Conservation (phyloP, 2,797 vertebrate genomes). For the Notoglanidium macrostoma region DNA sequence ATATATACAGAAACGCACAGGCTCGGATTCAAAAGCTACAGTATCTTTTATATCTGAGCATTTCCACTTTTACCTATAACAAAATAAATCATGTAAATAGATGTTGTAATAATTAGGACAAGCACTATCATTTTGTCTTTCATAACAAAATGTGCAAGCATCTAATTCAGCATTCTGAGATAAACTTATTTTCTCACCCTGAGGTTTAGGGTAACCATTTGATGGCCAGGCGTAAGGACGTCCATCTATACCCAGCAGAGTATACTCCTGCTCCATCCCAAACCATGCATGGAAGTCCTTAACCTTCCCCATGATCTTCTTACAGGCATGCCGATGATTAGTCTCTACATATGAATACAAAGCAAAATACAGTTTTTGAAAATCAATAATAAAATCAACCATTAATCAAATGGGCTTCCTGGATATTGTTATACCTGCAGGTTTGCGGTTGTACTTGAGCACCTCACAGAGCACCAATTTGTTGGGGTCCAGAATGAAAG, state of each 20-base stretch:
- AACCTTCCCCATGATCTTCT: conserved; percentile 78
- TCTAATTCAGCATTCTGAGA: neutral
- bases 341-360: conserved; percentile 70
- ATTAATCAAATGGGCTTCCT: neutral
- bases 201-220: conserved; percentile 81
- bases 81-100: neutral
- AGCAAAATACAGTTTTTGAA: neutral
- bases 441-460: conserved; percentile 78
- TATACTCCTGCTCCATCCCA: conserved; percentile 90
- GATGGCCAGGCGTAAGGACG: conserved; percentile 83
- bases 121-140: neutral
- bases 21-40: neutral
- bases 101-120: neutral
- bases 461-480: conserved; percentile 91
- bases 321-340: conserved; percentile 79
- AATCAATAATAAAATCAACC: neutral
- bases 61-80: neutral
- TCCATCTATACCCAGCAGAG: conserved; percentile 76
- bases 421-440: conserved; percentile 72
- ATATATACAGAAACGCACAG: neutral
- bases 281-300: conserved; percentile 80
- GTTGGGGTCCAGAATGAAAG: conserved; percentile 85
- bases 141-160: neutral
- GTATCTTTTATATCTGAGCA: neutral
- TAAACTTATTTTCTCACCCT: conserved; percentile 71